Evolutionary conservation across 2,113 vertebrate genomes (phyloP).

Genomic region (Apodemus sylvaticus): DNA sequence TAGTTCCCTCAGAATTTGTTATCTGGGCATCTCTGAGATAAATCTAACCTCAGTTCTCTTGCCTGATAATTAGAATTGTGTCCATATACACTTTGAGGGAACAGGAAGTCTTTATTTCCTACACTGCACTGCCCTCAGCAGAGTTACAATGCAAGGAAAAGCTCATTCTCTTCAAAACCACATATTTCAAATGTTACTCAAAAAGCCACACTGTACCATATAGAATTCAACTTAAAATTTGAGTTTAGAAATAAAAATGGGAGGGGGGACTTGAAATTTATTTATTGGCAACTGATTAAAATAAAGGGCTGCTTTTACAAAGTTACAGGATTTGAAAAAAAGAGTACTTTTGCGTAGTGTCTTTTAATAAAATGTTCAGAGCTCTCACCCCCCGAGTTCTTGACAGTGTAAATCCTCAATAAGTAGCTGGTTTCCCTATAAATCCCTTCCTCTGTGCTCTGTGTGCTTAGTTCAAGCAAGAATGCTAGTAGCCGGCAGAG

Average conservation of each 20-base stretch:
- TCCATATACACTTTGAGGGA: not conserved
- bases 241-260: not conserved
- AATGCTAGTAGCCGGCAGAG: slow-evolving; percentile 26
- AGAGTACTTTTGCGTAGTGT: slow-evolving; percentile 61
- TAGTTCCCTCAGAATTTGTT: slow-evolving; percentile 21
- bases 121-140: not conserved
- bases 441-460: slow-evolving; percentile 72
- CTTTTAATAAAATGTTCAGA: slow-evolving; percentile 48
- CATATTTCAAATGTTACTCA: slow-evolving; percentile 35
- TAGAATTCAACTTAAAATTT: slow-evolving; percentile 48
- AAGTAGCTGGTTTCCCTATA: slow-evolving; percentile 83
- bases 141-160: not conserved
- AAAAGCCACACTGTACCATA: slow-evolving; percentile 32
- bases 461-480: slow-evolving; percentile 78
- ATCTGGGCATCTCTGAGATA: slow-evolving; percentile 9
- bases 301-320: slow-evolving; percentile 30
- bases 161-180: slow-evolving; percentile 27
- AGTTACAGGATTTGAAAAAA: slow-evolving; percentile 56
- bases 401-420: slow-evolving; percentile 74
- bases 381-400: slow-evolving; percentile 65
- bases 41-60: not conserved
- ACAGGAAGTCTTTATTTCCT: slow-evolving; percentile 1
- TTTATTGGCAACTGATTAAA: slow-evolving; percentile 24
- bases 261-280: not conserved
- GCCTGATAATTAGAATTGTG: not conserved